These are phyloP conservation scores for Oryzias javanicus DNA, from an alignment of 2,113 vertebrate species.

Conservation along the genomic window DNA sequence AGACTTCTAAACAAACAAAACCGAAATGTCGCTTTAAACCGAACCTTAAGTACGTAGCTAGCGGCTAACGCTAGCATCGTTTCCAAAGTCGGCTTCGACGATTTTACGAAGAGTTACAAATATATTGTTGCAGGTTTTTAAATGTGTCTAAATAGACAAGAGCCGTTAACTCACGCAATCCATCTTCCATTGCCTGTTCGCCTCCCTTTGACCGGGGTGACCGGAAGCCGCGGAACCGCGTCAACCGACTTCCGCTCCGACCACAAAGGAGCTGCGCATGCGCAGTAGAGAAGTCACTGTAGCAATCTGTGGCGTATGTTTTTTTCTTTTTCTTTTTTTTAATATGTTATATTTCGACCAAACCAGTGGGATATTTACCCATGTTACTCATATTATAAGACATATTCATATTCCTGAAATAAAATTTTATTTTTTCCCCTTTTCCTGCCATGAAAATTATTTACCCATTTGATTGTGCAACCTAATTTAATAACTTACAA, in stretches of 20 bases:
- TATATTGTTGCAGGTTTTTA: not conserved
- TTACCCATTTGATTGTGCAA: too few relatives aligned
- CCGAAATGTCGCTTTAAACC: not conserved
- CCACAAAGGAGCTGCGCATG: not conserved
- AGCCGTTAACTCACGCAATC: slow-evolving; percentile 70
- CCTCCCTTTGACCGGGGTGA: slow-evolving; percentile 6
- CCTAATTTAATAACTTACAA: too few relatives aligned
- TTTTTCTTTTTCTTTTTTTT: too few relatives aligned
- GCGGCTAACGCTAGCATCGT: slow-evolving; percentile 30
- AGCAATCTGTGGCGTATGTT: slow-evolving; percentile 7
- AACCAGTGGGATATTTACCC: too few relatives aligned
- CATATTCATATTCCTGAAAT: too few relatives aligned
- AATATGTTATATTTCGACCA: too few relatives aligned
- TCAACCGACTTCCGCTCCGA: slow-evolving; percentile 30
- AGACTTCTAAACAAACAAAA: not conserved
- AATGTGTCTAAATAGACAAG: not conserved
- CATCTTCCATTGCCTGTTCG: slow-evolving; percentile 53
- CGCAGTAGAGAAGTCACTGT: slow-evolving; percentile 23
- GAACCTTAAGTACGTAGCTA: slow-evolving; percentile 8
- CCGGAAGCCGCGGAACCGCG: not conserved
- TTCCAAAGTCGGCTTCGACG: not conserved
- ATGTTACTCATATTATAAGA: too few relatives aligned
- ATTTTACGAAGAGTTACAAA: not conserved
- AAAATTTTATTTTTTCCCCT: too few relatives aligned
- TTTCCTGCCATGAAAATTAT: too few relatives aligned